Conservation (phyloP, 2,888 invertebrate genomes). For the Octonoba sinensis region DNA sequence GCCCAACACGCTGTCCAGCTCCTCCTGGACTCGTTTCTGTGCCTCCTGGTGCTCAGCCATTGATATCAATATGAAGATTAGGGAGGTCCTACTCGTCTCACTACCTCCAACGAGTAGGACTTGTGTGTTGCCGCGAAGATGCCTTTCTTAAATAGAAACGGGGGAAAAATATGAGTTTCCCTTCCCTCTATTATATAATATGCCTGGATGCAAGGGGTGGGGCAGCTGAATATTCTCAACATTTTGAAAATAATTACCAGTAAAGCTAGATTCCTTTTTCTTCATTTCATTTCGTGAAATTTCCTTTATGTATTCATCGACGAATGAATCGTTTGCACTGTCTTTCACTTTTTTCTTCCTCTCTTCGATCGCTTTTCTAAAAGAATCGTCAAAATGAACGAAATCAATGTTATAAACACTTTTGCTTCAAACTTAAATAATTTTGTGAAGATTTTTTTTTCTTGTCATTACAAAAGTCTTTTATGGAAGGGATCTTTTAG, state of each 20-base stretch:
- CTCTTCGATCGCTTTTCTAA: background rate
- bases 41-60: constrained; percentile 3
- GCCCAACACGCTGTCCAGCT: constrained; percentile 2
- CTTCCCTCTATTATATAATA: no score
- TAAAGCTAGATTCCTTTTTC: background rate
- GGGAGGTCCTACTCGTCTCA: background rate
- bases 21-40: constrained; percentile 6
- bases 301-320: background rate
- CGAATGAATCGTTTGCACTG: background rate
- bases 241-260: background rate
- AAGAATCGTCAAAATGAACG: background rate
- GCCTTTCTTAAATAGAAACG: background rate
- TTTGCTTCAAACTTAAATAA: no score
- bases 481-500: no score
- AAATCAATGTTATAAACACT: no score
- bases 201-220: no score
- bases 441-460: no score
- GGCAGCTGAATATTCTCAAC: no score
- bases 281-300: background rate
- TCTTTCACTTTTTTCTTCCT: background rate
- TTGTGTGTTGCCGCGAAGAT: background rate
- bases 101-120: constrained; percentile 3
- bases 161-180: background rate
- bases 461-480: no score
- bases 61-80: background rate